Evolutionary conservation across 2,797 vertebrate genomes (phyloP), one percentile per base, ranked within the genome.

Genomic region (Notolepis coatsorum): DNA sequence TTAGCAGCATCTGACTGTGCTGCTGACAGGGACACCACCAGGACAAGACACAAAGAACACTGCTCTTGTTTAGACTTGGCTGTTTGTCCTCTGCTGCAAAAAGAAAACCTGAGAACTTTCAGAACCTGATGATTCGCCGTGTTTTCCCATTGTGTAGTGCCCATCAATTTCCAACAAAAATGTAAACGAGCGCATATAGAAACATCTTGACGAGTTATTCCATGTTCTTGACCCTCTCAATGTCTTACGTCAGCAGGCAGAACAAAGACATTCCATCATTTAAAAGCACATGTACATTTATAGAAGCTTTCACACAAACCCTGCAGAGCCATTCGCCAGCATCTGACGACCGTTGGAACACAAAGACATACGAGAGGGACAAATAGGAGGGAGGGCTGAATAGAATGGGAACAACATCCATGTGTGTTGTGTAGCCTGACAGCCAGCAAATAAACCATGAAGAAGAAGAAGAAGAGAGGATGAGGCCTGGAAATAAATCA

Each of bases 1-100:
- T 85, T 59, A 58, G 59, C 25, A 77, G 60, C 81, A 77, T 86
- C 85, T 89, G 88, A 91, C 79, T 86, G 39, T 41, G 46, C 70
- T 78, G 72, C 65, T 82, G 69, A 84, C 62, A 79, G 72, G 7
- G 79, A 66, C 8, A 59, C 31, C 23, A 64, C 28, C 47, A 62
- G 35, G 68, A 68, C 20, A 31, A 12, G 23, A 31, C 25, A 66
- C 37, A 75, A 69, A 70, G 39, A 71, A 56, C 21, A 54, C 27
- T 74, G 63, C 54, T 75, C 57, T 65, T 71, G n/a, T 74, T 48
- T 9, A 56, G 37, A 60, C 73, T 45, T 51, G 25, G 35, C 39
- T 60, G 43, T 58, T 65, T 50, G 4, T 24, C 28, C 33, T 35
- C 2, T 0, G 0, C 15, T 1, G 2, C 30, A 57, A 63, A 45